Evolutionary conservation across 2,888 invertebrate species (phyloP).

Genomic region (Boloria euphrosyne): DNA sequence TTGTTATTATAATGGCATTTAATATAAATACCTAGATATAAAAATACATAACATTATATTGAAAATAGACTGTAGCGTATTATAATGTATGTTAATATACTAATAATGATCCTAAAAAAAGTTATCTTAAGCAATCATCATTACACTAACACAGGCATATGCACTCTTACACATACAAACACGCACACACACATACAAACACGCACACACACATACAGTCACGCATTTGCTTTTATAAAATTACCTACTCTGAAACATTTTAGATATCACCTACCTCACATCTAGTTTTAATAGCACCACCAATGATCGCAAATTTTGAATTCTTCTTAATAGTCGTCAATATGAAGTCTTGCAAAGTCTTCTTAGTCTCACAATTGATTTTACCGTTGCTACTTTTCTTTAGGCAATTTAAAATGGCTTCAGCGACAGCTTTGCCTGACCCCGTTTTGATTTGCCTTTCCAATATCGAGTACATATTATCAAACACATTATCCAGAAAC

Average conservation of each 20-base stretch:
- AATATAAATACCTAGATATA: no score
- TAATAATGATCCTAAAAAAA: no score
- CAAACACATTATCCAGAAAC: conserved; percentile 71
- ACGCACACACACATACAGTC: no score
- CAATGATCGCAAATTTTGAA: conserved; percentile 70
- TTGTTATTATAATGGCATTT: conserved; percentile 3
- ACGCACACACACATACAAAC: no score
- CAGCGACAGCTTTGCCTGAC: conserved; percentile 62
- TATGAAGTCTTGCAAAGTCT: conserved; percentile 64
- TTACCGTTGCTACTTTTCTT: conserved; percentile 69
- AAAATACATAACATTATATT: no score
- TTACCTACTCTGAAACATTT: background rate
- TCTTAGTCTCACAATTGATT: conserved; percentile 57
- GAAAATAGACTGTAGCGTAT: no score
- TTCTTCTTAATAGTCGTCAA: conserved; percentile 64
- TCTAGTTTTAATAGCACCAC: conserved; percentile 74
- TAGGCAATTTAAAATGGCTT: conserved; percentile 57
- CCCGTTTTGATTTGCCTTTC: conserved; percentile 56
- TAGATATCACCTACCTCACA: conserved; percentile 59
- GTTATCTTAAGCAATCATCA: no score
- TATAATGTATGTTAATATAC: no score
- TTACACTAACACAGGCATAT: no score
- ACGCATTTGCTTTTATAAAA: background rate
- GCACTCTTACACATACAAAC: no score
- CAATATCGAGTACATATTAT: conserved; percentile 71